Conservation (phyloP, 2,113 vertebrate species). For the Phyllostomus hastatus region DNA sequence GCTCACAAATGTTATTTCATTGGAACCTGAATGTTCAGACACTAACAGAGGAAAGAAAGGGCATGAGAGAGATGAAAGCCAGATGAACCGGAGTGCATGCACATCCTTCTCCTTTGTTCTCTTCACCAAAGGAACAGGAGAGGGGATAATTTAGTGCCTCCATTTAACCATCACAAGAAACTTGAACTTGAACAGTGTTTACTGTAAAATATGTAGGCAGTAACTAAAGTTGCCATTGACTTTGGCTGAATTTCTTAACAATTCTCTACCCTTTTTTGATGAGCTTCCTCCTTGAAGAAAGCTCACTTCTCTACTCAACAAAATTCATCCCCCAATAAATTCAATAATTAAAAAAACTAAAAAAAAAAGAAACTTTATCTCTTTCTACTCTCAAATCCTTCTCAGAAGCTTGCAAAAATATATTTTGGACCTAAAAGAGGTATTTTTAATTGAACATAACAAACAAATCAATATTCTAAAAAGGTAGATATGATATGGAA, state of each 20-base stretch:
- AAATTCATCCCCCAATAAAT: not conserved
- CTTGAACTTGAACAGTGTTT: not conserved
- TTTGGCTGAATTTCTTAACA: slow-evolving; percentile 9
- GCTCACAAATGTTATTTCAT: not conserved
- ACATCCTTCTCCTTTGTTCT: not conserved
- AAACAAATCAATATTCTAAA: not conserved
- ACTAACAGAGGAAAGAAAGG: not conserved
- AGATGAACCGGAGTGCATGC: not conserved
- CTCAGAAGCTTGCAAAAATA: not conserved
- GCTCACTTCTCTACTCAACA: not conserved
- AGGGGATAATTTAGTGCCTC: not conserved
- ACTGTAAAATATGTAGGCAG: not conserved
- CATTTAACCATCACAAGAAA: not conserved
- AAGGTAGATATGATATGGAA: not conserved
- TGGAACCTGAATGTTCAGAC: not conserved
- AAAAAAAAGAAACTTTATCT: not conserved
- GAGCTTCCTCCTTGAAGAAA: not conserved
- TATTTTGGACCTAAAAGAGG: not conserved
- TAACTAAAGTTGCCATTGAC: not conserved
- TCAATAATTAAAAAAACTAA: too few species aligned
- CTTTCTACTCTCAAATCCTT: not conserved
- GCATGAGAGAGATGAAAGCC: not conserved
- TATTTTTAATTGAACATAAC: not conserved
- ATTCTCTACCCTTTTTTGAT: not conserved
- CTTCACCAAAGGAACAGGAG: not conserved